Percentiles rank a stretch among this genome's conserved stretches.
phyloP scores from a whole-genome alignment of 1,140 invertebrate genomes.

The Sarcophaga bullata region DNA sequence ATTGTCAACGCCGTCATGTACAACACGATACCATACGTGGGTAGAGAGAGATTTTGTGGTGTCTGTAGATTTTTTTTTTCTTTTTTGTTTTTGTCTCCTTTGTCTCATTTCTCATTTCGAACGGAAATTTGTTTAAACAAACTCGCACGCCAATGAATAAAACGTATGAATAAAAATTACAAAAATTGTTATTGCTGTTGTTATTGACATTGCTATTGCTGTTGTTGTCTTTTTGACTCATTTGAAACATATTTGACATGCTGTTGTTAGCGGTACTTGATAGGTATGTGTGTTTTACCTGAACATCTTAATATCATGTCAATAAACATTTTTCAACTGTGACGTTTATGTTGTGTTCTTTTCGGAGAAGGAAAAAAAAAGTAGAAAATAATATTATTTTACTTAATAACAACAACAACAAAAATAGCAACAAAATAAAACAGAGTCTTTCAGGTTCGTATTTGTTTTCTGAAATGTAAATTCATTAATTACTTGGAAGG shows the following conservation, averaged over 20 bases:
- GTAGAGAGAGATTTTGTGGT: not conserved
- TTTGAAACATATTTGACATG: constrained; percentile 24
- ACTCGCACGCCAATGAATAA: not conserved
- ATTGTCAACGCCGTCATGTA: not conserved
- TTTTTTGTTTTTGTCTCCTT: not conserved
- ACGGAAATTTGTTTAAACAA: too few species aligned
- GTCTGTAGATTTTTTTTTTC: too few species aligned
- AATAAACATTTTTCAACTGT: constrained; percentile 22
- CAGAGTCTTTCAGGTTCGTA: too few species aligned
- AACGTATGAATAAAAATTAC: constrained; percentile 8
- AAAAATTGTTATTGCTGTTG: not conserved
- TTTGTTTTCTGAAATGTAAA: too few species aligned
- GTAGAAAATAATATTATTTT: too few species aligned
- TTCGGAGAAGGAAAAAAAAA: too few species aligned
- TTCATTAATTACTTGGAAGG: too few species aligned
- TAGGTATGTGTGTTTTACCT: not conserved
- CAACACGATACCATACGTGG: not conserved
- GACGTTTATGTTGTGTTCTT: not conserved
- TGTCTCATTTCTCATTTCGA: too few species aligned
- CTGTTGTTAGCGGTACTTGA: not conserved
- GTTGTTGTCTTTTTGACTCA: not conserved
- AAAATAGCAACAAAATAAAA: too few species aligned
- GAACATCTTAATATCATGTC: constrained; percentile 1
- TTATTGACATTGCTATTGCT: not conserved
- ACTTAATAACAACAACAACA: too few species aligned